Base-by-base conservation (phyloP, 2,113 vertebrate genomes). In the Dromas ardeola region DNA sequence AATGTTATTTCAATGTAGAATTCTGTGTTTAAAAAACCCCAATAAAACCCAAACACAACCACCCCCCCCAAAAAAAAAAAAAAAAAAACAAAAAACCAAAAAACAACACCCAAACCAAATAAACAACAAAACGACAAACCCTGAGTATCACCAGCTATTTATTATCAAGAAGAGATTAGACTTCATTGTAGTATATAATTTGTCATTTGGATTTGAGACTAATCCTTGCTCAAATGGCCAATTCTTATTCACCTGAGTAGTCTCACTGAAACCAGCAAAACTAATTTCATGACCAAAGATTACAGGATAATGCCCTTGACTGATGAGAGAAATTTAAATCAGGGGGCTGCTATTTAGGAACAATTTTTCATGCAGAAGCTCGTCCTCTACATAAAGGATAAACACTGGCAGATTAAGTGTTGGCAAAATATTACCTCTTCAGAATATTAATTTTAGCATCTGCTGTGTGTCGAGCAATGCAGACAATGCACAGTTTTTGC, bases 341-440 rank as follows among this genome's bases (percentile, higher is more conserved):
- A 86, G 90, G 76, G 53, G 47, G 18, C 61, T 93, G 76, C 71
- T 71, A 91, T 94, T 91, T 70, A 77, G 78, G 43, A 96, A 88
- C 71, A 40, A 1, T 95, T 95, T 69, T 88, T 91, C 61, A 72
- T 97, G 94, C 43, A 55, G 65, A 86, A 93, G 63, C 86, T 95
- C 1, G 6, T 95, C 61, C 38, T 58, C 58, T 55, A 53, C 10
- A 19, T 88, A 92, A 79, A 93, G 87, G 94, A 95, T 93, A 97
- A 96, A 96, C 71, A 59, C 47, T 81, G 88, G 90, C 94, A 95
- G 80, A 92, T 79, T 81, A 97, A 97, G 85, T 97, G 96, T 96
- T 98, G 94, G 92, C 58, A 94, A 95, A 98, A 72, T 90, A 90
- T 93, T 79, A 79, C 81, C 80, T 81, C 87, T 97, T 89, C 43